Conservation (phyloP, 2,888 invertebrate species). For the Lasioglossum villosulum region DNA sequence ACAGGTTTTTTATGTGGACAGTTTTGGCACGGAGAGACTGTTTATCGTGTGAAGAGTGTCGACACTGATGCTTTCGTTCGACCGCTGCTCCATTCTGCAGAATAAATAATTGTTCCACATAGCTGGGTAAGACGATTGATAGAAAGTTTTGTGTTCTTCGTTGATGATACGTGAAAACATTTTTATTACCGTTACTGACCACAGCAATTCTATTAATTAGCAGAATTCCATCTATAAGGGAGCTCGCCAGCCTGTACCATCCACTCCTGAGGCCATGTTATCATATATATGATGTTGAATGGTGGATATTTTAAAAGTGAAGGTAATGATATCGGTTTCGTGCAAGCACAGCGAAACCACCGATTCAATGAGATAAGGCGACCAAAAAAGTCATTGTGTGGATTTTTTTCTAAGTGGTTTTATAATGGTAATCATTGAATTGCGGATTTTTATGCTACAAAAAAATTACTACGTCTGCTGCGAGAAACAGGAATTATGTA, state of each 20-base stretch:
- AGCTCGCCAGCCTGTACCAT: constrained; percentile 49
- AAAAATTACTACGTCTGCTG: neutral
- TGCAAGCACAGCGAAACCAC: neutral
- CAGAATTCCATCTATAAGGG: constrained; percentile 48
- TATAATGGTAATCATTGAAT: neutral
- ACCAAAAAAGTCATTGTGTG: constrained; percentile 2
- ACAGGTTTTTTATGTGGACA: constrained; percentile 17
- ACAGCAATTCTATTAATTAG: constrained; percentile 51
- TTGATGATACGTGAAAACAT: constrained; percentile 12
- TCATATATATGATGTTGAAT: constrained; percentile 71
- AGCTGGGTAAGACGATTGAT: constrained; percentile 71
- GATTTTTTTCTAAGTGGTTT: neutral
- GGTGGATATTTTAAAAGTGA: constrained; percentile 55
- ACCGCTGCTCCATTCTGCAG: constrained; percentile 63
- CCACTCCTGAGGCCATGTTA: constrained; percentile 58
- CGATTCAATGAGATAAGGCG: neutral
- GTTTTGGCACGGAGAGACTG: constrained; percentile 33
- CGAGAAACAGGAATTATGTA: neutral
- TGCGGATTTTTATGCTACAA: neutral
- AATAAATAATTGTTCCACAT: constrained; percentile 73
- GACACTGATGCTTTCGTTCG: constrained; percentile 27
- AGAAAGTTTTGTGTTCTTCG: constrained; percentile 38
- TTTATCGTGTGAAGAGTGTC: constrained; percentile 25
- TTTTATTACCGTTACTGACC: constrained; percentile 26
- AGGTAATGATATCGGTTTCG: constrained; percentile 61